A percentile compares a stretch with the other conserved stretches of the same genome.
These are phyloP conservation scores for Carettochelys insculpta DNA, from an alignment of 2,113 vertebrate genomes.

Conservation along the genomic window DNA sequence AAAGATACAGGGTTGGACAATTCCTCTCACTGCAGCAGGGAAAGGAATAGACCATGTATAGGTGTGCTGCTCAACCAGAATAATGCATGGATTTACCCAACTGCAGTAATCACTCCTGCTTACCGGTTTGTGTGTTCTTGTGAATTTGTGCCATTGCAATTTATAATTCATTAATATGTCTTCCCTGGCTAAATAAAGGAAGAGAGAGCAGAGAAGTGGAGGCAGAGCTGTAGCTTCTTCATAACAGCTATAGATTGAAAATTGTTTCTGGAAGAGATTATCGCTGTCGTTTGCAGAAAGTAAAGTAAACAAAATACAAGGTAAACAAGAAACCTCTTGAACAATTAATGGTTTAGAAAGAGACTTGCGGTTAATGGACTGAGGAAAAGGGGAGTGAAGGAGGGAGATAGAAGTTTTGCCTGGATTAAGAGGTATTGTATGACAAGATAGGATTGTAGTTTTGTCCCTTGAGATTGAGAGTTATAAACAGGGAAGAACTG, in stretches of 20 bases:
- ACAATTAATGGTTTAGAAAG: not conserved
- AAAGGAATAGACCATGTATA: not conserved
- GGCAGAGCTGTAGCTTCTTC: not conserved
- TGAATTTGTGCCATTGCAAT: not conserved
- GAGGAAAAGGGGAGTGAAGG: not conserved
- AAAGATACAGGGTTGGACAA: not conserved
- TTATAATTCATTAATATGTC: not conserved
- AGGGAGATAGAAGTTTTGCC: not conserved
- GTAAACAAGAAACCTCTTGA: not conserved
- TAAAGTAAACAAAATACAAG: not conserved
- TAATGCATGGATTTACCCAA: not conserved
- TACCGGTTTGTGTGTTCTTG: not conserved
- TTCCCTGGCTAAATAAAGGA: constrained; percentile 8
- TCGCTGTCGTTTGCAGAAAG: not conserved
- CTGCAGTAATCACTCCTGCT: not conserved
- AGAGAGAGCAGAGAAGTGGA: not conserved
- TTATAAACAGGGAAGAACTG: not conserved
- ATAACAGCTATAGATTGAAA: not conserved
- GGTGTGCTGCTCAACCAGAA: not conserved
- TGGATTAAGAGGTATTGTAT: not conserved
- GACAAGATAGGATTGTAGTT: not conserved
- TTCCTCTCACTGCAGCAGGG: not conserved
- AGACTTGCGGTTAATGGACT: not conserved
- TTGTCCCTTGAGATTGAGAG: not conserved
- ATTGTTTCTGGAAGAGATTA: not conserved